phyloP scores from a whole-genome alignment of 2,113 vertebrate genomes.

The Callithrix jacchus region DNA sequence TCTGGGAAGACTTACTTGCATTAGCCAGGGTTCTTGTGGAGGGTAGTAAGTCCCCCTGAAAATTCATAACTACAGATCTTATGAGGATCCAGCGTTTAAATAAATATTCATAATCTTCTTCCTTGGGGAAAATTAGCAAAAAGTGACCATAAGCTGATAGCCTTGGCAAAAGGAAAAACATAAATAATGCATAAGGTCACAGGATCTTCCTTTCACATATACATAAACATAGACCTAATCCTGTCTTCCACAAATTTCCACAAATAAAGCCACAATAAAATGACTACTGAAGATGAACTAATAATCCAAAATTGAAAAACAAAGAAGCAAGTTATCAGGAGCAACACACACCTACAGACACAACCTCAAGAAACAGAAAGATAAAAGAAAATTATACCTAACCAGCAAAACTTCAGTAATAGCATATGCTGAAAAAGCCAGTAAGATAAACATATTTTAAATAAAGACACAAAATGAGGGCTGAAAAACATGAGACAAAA shows the following conservation, averaged over 20 bases:
- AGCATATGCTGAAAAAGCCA: background rate
- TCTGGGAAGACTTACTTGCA: background rate
- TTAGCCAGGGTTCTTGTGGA: background rate
- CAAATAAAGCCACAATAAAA: constrained; percentile 6
- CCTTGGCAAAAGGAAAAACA: background rate
- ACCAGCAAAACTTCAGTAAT: background rate
- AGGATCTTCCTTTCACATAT: background rate
- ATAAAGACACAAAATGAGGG: background rate
- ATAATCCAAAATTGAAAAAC: background rate
- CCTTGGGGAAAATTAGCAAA: background rate
- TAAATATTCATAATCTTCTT: background rate
- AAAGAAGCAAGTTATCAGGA: background rate
- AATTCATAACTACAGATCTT: background rate
- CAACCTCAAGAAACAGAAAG: too few species aligned
- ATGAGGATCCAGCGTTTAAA: background rate
- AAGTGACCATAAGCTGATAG: background rate
- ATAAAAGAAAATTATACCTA: background rate
- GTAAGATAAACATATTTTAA: background rate
- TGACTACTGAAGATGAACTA: background rate
- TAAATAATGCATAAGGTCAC: background rate
- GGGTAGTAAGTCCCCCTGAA: background rate
- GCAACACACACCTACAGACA: background rate
- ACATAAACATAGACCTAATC: background rate
- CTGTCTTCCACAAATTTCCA: background rate
- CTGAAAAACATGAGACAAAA: background rate